Evolutionary conservation across 2,113 vertebrate genomes (phyloP).

Genomic region (Procavia capensis): DNA sequence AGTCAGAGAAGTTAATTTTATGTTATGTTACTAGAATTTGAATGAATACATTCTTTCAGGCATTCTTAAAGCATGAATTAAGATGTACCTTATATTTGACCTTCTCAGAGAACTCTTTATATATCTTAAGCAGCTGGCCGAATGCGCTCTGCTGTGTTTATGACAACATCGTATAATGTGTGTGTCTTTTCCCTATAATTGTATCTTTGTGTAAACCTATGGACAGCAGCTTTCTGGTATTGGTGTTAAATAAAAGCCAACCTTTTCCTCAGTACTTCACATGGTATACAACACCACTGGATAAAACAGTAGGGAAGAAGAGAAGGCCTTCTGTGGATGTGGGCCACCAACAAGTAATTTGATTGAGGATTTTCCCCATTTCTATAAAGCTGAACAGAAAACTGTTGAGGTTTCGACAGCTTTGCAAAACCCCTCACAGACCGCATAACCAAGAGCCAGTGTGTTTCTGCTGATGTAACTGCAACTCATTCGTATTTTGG

Average conservation of each 20-base stretch:
- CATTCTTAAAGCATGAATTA: conserved; percentile 33
- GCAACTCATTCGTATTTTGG: conserved; percentile 62
- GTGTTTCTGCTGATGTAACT: conserved; percentile 69
- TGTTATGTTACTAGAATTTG: conserved; percentile 10
- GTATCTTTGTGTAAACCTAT: conserved; percentile 2
- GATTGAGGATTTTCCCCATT: neutral
- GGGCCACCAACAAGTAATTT: neutral
- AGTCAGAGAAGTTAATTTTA: neutral
- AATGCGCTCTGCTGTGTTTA: neutral
- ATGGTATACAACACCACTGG: neutral
- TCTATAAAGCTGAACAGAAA: conserved; percentile 7
- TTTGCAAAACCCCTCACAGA: conserved; percentile 39
- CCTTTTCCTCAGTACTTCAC: neutral
- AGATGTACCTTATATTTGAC: neutral
- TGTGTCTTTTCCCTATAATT: neutral
- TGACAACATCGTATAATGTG: neutral
- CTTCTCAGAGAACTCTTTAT: conserved; percentile 3
- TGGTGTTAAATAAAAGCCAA: neutral
- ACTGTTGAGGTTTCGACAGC: neutral
- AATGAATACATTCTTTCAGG: neutral
- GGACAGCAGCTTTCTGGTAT: neutral
- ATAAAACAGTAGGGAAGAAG: neutral
- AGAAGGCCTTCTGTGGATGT: neutral
- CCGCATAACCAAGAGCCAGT: neutral
- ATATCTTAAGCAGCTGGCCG: neutral